These are phyloP conservation scores for Plectropomus leopardus DNA, from an alignment of 2,113 vertebrate genomes.

Conservation along the genomic window DNA sequence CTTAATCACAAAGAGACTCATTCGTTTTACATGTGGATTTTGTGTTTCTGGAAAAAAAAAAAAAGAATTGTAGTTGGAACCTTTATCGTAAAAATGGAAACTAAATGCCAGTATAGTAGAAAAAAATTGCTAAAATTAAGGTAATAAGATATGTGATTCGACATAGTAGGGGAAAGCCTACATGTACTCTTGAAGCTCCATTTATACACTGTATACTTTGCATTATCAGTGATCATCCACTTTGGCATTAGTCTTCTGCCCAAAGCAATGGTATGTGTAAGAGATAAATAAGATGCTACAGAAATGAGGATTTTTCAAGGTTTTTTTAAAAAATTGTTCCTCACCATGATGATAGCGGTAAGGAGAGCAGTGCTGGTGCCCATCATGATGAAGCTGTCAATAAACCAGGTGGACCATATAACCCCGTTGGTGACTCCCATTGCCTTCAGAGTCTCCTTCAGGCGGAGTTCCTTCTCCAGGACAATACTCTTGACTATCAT, in stretches of 20 bases:
- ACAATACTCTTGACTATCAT: conserved; percentile 96
- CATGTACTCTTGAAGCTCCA: neutral
- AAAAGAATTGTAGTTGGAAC: no score
- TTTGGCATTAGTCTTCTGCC: neutral
- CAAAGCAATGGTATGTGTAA: neutral
- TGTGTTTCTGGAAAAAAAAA: no score
- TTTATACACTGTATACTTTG: neutral
- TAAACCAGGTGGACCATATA: conserved; percentile 97
- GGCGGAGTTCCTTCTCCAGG: conserved; percentile 93
- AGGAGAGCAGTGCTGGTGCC: conserved; percentile 90
- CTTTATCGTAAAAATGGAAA: no score
- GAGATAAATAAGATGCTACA: neutral
- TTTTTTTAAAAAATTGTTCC: neutral
- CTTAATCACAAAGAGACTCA: no score
- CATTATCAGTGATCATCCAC: neutral
- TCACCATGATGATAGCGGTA: conserved; percentile 92
- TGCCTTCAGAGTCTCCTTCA: conserved; percentile 95
- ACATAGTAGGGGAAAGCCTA: no score
- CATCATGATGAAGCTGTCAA: conserved; percentile 95
- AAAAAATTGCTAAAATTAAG: no score
- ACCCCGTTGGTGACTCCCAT: conserved; percentile 90
- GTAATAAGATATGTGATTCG: no score
- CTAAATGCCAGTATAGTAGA: no score
- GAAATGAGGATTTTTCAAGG: neutral
- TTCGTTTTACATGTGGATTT: no score